Evolutionary conservation across 23 tunicate genomes (phyloP), one percentile per base, ranked within the genome.

Genomic region (Halocynthia roretzi): DNA sequence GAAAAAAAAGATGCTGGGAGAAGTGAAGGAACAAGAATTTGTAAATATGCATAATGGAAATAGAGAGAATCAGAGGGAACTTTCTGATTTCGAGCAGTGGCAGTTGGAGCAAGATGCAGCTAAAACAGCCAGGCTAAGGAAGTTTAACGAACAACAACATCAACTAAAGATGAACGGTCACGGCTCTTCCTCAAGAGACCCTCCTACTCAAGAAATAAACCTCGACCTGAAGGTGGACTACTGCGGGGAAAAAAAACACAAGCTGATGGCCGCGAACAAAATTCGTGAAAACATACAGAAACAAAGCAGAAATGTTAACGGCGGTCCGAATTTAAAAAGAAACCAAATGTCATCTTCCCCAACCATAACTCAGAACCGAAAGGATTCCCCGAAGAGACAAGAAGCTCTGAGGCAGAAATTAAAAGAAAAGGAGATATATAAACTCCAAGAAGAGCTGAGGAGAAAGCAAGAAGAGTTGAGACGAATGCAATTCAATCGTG

Each of bases 41-140:
- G n/a, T 71, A 72, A n/a, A 70, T 48, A 14, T 50, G 31, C 54
- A n/a, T 68, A 53, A 55, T 19, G 9, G 77, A 52, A 44, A 74
- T 63, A 19, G 75, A 79, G 23, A 50, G 14, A 14, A 15, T 54
- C 31, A 50, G 50, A 63, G 71, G 44, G 74, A 80, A 56, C 49
- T 80, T 44, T 73, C 89, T 52, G 96, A 84, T 58, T 89, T 89
- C 70, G 85, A 89, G 58, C 80, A 84, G 61, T 89, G 96, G 96
- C 96, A 89, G 56, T 52, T 52, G 61, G 85, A 80, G 55, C 88
- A 83, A 58, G 88, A 89, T 52, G 18, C 56, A 48, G 82, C 80
- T n/a, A 51, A 82, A 21, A 67, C 72, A 51, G 51, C 54, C 6
- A 58, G 96, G 23, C 80, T 88, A 5, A 57, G 76, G 52, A 78